phyloP scores from a whole-genome alignment of 2,888 invertebrate species.

The Ligdia adustata region DNA sequence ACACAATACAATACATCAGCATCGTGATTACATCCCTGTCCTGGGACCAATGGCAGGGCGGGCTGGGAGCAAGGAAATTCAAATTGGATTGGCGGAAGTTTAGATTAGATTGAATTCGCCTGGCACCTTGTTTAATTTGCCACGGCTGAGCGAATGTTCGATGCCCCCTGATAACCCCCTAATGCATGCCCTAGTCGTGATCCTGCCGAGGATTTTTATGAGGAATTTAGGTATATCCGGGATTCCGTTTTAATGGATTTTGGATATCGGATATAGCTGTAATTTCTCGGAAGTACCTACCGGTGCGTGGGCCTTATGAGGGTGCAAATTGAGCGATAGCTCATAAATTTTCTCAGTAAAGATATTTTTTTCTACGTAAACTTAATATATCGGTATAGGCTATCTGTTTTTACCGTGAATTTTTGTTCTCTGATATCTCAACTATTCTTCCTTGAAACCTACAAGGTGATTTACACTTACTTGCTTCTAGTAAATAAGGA shows the following conservation, averaged over 20 bases:
- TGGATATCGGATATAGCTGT: conserved; percentile 15
- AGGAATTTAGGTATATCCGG: conserved; percentile 12
- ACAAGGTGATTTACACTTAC: too few relatives aligned
- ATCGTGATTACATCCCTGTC: conserved; percentile 31
- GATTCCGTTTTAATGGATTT: conserved; percentile 17
- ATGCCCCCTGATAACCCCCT: conserved; percentile 20
- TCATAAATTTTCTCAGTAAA: background rate
- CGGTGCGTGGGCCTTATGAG: background rate
- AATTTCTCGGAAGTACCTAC: conserved; percentile 7
- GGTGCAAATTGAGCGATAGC: background rate
- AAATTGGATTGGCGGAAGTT: conserved; percentile 81
- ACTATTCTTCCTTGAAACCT: too few relatives aligned
- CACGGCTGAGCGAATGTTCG: conserved; percentile 53
- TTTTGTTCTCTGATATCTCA: too few relatives aligned
- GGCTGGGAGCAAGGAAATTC: conserved; percentile 61
- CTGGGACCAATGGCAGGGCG: conserved; percentile 40
- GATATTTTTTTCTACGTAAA: too few relatives aligned
- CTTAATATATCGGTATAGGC: too few relatives aligned
- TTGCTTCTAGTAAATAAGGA: too few relatives aligned
- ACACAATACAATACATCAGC: conserved; percentile 16
- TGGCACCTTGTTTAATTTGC: conserved; percentile 80
- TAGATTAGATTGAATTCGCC: conserved; percentile 80
- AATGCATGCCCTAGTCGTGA: background rate
- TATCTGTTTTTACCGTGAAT: too few relatives aligned
- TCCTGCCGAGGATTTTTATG: conserved; percentile 20